A percentile compares a stretch with the other conserved stretches of the same genome.
phyloP scores from a whole-genome alignment of 2,797 vertebrate species.

The Neostethus bicornis region DNA sequence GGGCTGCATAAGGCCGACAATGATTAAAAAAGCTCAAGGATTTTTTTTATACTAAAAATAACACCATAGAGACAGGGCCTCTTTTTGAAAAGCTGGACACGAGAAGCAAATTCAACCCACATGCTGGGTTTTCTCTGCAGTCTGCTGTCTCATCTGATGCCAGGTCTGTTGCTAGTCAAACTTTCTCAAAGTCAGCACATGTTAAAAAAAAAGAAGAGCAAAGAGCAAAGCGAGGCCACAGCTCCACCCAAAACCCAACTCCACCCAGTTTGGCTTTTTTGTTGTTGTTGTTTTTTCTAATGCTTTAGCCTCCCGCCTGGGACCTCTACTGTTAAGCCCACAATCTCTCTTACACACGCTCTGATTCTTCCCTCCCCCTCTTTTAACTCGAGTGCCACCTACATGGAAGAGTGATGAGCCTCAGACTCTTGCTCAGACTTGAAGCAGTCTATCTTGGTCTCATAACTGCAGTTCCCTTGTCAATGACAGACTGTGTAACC shows the following conservation, averaged over 20 bases:
- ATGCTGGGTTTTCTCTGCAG: conserved; percentile 57
- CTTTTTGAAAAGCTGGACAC: conserved; percentile 55
- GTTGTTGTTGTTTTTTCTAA: conserved; percentile 17
- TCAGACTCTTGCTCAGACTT: conserved; percentile 78
- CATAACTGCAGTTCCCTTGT: conserved; percentile 75
- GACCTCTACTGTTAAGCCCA: no score
- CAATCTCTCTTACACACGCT: conserved; percentile 5
- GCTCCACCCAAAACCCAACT: conserved; percentile 51
- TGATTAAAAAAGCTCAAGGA: conserved; percentile 72
- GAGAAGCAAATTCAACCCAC: conserved; percentile 62
- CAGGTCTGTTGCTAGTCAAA: conserved; percentile 60
- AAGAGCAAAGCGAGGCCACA: conserved; percentile 41
- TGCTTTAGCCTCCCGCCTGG: conserved; percentile 27
- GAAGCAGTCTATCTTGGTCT: conserved; percentile 78
- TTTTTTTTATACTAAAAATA: conserved; percentile 75
- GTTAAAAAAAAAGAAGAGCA: conserved; percentile 2
- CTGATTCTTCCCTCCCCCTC: conserved; percentile 10
- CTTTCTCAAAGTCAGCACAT: conserved; percentile 62
- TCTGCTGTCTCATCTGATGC: conserved; percentile 54
- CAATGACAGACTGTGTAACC: conserved; percentile 83
- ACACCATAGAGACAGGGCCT: conserved; percentile 62
- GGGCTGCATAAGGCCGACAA: conserved; percentile 64
- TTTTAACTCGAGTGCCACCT: conserved; percentile 49
- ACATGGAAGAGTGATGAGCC: conserved; percentile 57
- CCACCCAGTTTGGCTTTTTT: conserved; percentile 43